phyloP scores from a whole-genome alignment of 2,797 vertebrate species.

The Parauchenoglanis punctatus region DNA sequence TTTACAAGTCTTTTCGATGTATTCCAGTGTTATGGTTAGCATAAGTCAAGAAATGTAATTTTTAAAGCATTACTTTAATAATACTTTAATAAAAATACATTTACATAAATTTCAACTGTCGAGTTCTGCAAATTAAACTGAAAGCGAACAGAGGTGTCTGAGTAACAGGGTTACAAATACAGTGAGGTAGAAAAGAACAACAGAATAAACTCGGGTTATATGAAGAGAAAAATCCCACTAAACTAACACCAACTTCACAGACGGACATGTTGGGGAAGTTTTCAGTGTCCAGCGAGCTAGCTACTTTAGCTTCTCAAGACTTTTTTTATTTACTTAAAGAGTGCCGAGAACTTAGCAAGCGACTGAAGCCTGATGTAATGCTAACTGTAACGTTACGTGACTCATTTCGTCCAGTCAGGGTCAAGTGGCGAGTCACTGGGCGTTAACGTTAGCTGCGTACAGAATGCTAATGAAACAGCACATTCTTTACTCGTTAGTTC shows the following conservation, averaged over 20 bases:
- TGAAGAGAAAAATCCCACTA: not conserved
- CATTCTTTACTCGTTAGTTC: conserved; percentile 1
- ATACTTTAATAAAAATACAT: too few species aligned
- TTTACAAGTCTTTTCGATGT: too few species aligned
- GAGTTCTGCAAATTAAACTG: not conserved
- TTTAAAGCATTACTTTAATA: not conserved
- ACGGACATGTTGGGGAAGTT: too few species aligned
- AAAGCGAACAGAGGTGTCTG: not conserved
- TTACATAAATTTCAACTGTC: not conserved
- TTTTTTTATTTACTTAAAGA: not conserved
- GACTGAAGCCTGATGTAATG: not conserved
- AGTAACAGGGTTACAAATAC: not conserved
- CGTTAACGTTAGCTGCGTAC: not conserved
- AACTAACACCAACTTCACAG: not conserved
- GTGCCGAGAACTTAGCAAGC: not conserved
- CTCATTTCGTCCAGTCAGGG: not conserved
- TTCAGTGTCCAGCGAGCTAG: not conserved
- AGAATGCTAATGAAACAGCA: not conserved
- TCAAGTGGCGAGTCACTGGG: not conserved
- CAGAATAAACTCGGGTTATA: not conserved
- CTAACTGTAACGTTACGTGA: not conserved
- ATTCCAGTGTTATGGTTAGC: too few species aligned
- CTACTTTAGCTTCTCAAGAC: not conserved
- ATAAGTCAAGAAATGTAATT: not conserved
- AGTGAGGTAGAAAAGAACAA: not conserved